phyloP scores from a whole-genome alignment of 2,888 invertebrate species.

The Sarcophaga caerulescens region DNA sequence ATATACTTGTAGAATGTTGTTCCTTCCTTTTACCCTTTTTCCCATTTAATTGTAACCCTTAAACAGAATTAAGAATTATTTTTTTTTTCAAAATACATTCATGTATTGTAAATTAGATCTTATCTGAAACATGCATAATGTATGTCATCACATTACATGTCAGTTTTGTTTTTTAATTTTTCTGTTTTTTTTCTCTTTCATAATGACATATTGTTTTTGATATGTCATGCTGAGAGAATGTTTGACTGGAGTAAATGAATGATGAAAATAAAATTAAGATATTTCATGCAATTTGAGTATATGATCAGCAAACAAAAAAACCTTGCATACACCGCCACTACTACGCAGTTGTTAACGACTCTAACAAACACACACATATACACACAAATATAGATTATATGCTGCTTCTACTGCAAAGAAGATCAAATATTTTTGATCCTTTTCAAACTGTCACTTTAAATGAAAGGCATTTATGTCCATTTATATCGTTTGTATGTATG shows the following conservation, averaged over 20 bases:
- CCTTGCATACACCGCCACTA: too few species aligned
- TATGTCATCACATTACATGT: constrained; percentile 49
- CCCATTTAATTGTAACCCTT: constrained; percentile 29
- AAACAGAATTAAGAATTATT: not conserved
- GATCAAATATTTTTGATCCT: constrained; percentile 50
- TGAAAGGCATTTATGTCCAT: constrained; percentile 40
- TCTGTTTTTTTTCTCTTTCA: not conserved
- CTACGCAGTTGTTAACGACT: too few species aligned
- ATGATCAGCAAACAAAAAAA: not conserved
- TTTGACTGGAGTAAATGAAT: constrained; percentile 21
- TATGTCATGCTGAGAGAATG: constrained; percentile 56
- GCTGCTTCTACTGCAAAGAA: not conserved
- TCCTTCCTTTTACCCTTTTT: not conserved
- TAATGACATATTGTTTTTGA: constrained; percentile 50
- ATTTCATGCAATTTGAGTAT: not conserved
- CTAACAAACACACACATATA: too few species aligned
- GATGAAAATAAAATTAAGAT: not conserved
- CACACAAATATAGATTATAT: not conserved
- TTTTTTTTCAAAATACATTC: not conserved
- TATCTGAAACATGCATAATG: constrained; percentile 31
- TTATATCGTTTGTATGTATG: not conserved
- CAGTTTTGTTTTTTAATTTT: constrained; percentile 2
- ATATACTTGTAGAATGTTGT: too few species aligned
- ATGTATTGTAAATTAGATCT: constrained; percentile 10
- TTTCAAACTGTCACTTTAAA: constrained; percentile 47